A percentile compares a stretch with the other conserved stretches of the same genome.
These are phyloP conservation scores for Zygothrica quintamaculata DNA, from an alignment of 2,888 invertebrate genomes.

Conservation along the genomic window DNA sequence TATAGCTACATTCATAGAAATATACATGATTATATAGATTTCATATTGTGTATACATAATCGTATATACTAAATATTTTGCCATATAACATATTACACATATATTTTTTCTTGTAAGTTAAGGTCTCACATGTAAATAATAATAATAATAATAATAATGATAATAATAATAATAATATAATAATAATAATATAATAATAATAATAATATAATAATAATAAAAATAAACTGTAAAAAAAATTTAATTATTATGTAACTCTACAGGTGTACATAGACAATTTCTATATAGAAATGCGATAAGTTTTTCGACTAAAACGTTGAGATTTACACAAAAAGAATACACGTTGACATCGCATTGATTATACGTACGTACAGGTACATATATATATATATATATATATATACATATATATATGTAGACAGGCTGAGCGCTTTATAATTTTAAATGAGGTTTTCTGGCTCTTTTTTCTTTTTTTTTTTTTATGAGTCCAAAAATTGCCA, in stretches of 20 bases:
- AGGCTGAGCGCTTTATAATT: slow-evolving; percentile 50
- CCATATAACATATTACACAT: slow-evolving; percentile 25
- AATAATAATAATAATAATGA: too few species aligned
- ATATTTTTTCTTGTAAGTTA: slow-evolving; percentile 42
- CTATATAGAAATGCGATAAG: slow-evolving; percentile 37
- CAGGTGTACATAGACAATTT: slow-evolving; percentile 37
- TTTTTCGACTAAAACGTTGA: slow-evolving; percentile 56
- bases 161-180: too few species aligned
- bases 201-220: slow-evolving; percentile 26
- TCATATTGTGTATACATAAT: slow-evolving; percentile 31
- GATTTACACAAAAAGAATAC: slow-evolving; percentile 58
- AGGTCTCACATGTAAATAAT: slow-evolving; percentile 41
- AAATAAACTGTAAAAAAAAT: slow-evolving; percentile 24
- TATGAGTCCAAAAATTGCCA: slow-evolving; percentile 55
- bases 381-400: slow-evolving; percentile 24
- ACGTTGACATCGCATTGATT: slow-evolving; percentile 21
- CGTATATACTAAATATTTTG: slow-evolving; percentile 32
- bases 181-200: too few species aligned
- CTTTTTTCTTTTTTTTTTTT: too few species aligned
- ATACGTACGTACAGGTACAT: slow-evolving; percentile 33
- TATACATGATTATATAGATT: slow-evolving; percentile 45
- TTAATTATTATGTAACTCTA: slow-evolving; percentile 48
- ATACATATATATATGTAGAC: slow-evolving; percentile 38
- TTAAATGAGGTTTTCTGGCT: slow-evolving; percentile 59
- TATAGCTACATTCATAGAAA: slow-evolving; percentile 45